Base-by-base conservation (phyloP, 2,113 vertebrate species). In the Penelope pileata region DNA sequence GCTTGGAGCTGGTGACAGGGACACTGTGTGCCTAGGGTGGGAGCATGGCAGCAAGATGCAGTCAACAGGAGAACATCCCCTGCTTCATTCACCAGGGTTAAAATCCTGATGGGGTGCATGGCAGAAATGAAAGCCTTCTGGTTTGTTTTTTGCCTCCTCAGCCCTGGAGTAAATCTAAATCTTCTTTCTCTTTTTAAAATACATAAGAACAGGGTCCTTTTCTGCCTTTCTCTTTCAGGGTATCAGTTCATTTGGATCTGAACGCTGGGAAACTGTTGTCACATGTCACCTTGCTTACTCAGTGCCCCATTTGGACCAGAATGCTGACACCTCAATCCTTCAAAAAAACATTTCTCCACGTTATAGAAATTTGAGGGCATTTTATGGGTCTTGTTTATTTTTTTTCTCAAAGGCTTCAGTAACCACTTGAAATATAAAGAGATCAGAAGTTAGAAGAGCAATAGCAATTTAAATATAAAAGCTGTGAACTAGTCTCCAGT, bases 241-340 rank as follows among this genome's bases (percentile, higher is more conserved):
- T 36, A 30, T 64, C n/a, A 45, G 3, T 34, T 42, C 10, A 27
- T 70, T 48, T 75, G 24, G 51, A 29, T 60, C 54, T 38, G 45
- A 76, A n/a, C 11, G 22, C 18, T 6, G 26, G 38, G 54, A 74
- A 83, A 19, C 9, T 30, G 24, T 42, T 3, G 4, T 53, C n/a
- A 17, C 5, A 1, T 15, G 29, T 26, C 16, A 56, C 14, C 17
- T 10, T 30, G 3, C n/a, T 38, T 1, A 4, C 30, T 24, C 48
- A 48, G 16, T 12, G 19, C 34, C n/a, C 11, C 6, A 14, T 69
- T 74, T 74, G 56, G 15, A 29, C 32, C 9, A 51, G 14, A 75
- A 56, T 27, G 43, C 19, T 38, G 29, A 70, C 27, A n/a, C 43
- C 36, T 29, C 70, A 51, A 70, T 27, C 62, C 43, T 36, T 34